Evolutionary conservation across 2,888 invertebrate species (phyloP).

Genomic region (Branchellion lobata): DNA sequence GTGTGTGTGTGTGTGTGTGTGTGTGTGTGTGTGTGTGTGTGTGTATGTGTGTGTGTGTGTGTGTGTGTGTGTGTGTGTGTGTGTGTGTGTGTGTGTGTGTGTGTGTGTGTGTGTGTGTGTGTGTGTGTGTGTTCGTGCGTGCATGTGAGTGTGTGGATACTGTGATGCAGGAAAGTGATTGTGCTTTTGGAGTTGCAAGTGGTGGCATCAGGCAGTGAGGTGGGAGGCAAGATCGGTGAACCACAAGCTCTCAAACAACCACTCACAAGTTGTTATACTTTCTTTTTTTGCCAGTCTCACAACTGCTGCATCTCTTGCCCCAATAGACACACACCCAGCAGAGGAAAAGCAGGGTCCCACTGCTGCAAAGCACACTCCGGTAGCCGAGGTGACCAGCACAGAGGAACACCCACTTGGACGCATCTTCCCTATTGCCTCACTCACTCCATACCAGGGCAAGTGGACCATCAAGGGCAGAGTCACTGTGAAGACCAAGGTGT

Average conservation of each 20-base stretch:
- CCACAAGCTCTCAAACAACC: slow-evolving; percentile 66
- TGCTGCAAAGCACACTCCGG: neutral
- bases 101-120: no score
- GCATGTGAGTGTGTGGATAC: no score
- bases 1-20: no score
- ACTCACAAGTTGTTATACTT: neutral
- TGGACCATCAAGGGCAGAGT: neutral
- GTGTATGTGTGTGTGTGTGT: neutral
- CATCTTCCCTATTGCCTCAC: neutral
- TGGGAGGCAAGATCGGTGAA: slow-evolving; percentile 76
- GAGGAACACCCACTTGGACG: neutral
- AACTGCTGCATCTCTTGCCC: neutral
- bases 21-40: neutral
- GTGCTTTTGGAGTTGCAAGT: slow-evolving; percentile 79
- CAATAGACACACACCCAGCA: neutral
- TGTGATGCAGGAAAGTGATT: slow-evolving; percentile 73
- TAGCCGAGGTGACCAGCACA: no score
- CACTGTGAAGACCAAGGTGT: neutral
- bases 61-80: neutral
- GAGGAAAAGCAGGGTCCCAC: neutral
- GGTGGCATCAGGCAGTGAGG: slow-evolving; percentile 72
- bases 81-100: neutral
- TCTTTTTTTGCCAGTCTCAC: neutral
- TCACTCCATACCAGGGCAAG: neutral
- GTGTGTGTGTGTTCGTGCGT: no score